Conservation (phyloP, 2,113 vertebrate species). For the Numenius arquata region DNA sequence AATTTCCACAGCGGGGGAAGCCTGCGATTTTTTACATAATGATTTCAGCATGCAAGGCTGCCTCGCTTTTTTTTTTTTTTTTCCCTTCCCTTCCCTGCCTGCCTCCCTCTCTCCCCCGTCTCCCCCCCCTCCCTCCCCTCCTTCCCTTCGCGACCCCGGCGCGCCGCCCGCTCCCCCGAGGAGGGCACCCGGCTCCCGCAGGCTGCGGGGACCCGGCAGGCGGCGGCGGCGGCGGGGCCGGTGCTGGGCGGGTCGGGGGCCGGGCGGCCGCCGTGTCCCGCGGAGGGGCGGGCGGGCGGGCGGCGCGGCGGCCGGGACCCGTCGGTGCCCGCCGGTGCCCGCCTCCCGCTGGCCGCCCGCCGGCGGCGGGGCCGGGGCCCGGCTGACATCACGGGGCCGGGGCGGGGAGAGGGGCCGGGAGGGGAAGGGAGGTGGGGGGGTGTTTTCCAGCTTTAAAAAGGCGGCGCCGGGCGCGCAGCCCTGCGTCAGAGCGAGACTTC, state of each 20-base stretch:
- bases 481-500: constrained; percentile 84
- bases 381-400: constrained; percentile 78
- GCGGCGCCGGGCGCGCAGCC: constrained; percentile 76
- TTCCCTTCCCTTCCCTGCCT: neutral
- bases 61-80: neutral
- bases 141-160: neutral
- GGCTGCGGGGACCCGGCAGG: neutral
- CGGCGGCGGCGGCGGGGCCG: neutral
- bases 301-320: neutral
- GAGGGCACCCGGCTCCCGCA: neutral
- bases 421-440: constrained; percentile 77
- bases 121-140: neutral
- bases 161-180: neutral
- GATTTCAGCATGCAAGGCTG: constrained; percentile 73
- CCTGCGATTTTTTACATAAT: constrained; percentile 74
- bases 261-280: neutral
- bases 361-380: constrained; percentile 59
- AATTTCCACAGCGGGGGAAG: constrained; percentile 82
- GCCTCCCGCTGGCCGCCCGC: constrained; percentile 35
- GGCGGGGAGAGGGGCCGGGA: constrained; percentile 79
- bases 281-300: neutral
- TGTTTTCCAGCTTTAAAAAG: constrained; percentile 97
- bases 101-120: neutral
- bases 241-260: neutral
- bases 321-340: neutral